These are phyloP conservation scores for Fragum sueziense DNA, from an alignment of 2,888 invertebrate genomes.

Conservation along the genomic window DNA sequence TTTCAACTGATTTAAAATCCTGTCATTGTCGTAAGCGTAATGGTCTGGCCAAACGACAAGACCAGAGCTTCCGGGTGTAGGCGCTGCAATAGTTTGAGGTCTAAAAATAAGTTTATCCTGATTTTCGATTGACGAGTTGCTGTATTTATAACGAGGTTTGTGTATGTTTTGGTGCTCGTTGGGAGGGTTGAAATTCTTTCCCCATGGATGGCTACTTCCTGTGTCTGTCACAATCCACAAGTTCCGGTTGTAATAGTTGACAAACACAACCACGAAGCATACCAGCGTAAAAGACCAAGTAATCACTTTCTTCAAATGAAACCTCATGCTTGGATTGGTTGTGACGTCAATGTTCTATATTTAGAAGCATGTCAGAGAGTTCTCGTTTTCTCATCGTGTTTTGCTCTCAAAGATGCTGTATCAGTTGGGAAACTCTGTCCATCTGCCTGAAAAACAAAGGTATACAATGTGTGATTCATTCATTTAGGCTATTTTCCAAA, in stretches of 20 bases:
- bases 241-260: constrained; percentile 68
- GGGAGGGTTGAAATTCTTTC: constrained; percentile 37
- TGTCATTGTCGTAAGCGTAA: constrained; percentile 69
- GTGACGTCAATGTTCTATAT: too few species aligned
- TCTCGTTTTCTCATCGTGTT: too few species aligned
- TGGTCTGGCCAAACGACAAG: constrained; percentile 55
- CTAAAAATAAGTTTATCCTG: background rate
- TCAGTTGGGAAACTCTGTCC: too few species aligned
- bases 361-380: too few species aligned
- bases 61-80: background rate
- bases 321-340: constrained; percentile 54
- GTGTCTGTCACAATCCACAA: constrained; percentile 51
- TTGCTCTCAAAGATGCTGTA: too few species aligned
- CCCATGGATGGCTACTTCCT: constrained; percentile 46
- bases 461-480: too few species aligned
- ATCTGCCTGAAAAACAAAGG: background rate
- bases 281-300: constrained; percentile 58
- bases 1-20: constrained; percentile 76
- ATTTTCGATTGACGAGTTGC: background rate
- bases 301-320: constrained; percentile 62
- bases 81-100: background rate
- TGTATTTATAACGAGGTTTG: background rate
- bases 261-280: constrained; percentile 56
- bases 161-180: constrained; percentile 32
- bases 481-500: too few species aligned